Conservation (phyloP, 2,888 invertebrate genomes). For the Scaptomyza polygonia region DNA sequence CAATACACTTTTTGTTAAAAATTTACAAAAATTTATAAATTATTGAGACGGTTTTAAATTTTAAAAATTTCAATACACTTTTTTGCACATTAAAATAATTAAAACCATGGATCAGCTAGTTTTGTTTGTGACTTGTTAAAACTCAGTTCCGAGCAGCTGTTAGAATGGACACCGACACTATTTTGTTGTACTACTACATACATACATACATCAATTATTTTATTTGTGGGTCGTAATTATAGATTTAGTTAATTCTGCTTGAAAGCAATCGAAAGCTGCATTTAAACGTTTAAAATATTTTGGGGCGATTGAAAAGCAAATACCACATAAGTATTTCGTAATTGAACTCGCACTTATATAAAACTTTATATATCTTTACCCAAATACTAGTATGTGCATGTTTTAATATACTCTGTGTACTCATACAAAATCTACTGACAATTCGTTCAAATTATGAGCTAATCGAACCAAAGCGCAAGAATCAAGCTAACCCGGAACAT, state of each 20-base stretch:
- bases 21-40: slow-evolving; percentile 49
- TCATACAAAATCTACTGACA: slow-evolving; percentile 53
- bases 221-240: slow-evolving; percentile 14
- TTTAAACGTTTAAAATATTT: slow-evolving; percentile 35
- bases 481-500: slow-evolving; percentile 23
- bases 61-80: slow-evolving; percentile 32
- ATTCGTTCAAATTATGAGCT: slow-evolving; percentile 18
- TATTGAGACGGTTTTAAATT: slow-evolving; percentile 40
- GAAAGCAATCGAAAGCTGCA: slow-evolving; percentile 22
- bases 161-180: slow-evolving; percentile 72
- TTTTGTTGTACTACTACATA: slow-evolving; percentile 25
- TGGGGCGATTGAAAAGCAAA: slow-evolving; percentile 64
- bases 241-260: slow-evolving; percentile 17
- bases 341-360: slow-evolving; percentile 31
- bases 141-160: slow-evolving; percentile 40
- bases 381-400: slow-evolving; percentile 18
- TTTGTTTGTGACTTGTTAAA: slow-evolving; percentile 13
- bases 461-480: slow-evolving; percentile 1
- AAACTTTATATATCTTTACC: slow-evolving; percentile 43
- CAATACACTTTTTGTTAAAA: slow-evolving; percentile 48
- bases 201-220: background rate
- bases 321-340: slow-evolving; percentile 51
- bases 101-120: slow-evolving; percentile 55
- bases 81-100: slow-evolving; percentile 33
- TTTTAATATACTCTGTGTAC: slow-evolving; percentile 17